phyloP scores from a whole-genome alignment of 2,113 vertebrate genomes.

The Podarcis muralis region DNA sequence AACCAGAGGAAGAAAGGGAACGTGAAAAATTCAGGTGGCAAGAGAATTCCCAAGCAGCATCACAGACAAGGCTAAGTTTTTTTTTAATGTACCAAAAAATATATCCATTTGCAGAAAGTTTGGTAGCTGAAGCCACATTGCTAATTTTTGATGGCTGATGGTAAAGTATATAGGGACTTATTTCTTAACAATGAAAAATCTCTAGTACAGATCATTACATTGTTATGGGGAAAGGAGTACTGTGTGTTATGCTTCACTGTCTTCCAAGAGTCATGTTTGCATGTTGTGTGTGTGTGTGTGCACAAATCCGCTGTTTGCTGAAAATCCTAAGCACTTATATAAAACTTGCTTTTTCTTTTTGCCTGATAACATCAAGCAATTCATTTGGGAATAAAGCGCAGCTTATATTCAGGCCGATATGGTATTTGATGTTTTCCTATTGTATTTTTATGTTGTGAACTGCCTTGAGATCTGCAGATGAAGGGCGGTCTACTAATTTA shows the following conservation, averaged over 20 bases:
- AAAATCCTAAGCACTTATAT: background rate
- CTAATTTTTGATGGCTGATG: background rate
- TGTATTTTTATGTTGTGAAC: no score
- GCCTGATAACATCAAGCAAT: no score
- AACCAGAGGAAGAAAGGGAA: background rate
- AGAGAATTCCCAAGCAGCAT: no score
- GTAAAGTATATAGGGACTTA: background rate
- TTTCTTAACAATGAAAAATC: background rate
- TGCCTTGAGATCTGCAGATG: no score
- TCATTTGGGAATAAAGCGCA: no score
- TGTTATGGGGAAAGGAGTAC: background rate
- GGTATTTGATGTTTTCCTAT: no score
- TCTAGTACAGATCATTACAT: background rate
- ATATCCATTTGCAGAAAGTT: background rate
- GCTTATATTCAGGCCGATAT: no score
- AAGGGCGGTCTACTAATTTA: no score
- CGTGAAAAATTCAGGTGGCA: rapidly evolving
- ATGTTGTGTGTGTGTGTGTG: no score
- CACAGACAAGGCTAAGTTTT: no score
- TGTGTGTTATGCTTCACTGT: background rate
- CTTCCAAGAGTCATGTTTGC: background rate
- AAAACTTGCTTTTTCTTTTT: background rate
- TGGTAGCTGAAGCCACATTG: background rate
- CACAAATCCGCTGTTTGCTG: no score
- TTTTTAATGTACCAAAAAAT: background rate